Base-by-base conservation (phyloP, 2,113 vertebrate genomes). In the Rhabdomys dilectus region DNA sequence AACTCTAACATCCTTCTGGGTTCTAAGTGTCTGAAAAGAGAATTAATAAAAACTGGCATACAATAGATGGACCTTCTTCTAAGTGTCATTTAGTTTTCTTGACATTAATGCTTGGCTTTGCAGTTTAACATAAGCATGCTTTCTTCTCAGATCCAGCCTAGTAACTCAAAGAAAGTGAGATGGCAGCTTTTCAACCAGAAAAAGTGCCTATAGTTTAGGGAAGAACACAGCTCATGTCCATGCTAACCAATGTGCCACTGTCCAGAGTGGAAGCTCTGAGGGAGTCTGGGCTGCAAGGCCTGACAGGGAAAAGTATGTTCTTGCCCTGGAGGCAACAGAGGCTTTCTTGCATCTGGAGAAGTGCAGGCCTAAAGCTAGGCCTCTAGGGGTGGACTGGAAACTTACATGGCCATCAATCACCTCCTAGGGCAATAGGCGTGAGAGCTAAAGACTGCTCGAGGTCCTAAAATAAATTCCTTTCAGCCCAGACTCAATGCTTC, bases 381-480 rank as follows among this genome's bases (percentile, higher is more conserved):
- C 84, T 81, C 58, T 22, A 94, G 60, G 72, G 45, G 3, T 62
- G 9, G 24, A 77, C 89, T 95, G 78, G 90, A 94, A 93, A 93
- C 73, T 95, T 91, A 89, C 66, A 78, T 2, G 75, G 73, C 90
- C 68, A 96, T 97, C 96, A 95, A 36, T 97, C 97, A 96, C 75
- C 48, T 94, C 84, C 92, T 81, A 73, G 91, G 92, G 96, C 82
- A 91, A 86, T 48, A 93, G 93, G 68, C 8, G 0, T 62, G 64
- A 66, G 91, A 95, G 84, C 73, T 34, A 72, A 91, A 93, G 68
- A 93, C 4, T 0, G 60, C 60, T 91, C 45, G 82, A 93, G 82
- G 72, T 95, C 78, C 81, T 96, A 93, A 97, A 91, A 95, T 94
- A 94, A 97, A 97, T 96, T 96, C 88, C 91, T 95, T 96, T 95